Evolutionary conservation across 2,797 vertebrate species (phyloP), one percentile per base, ranked within the genome.

Genomic region (Aplochiton taeniatus): DNA sequence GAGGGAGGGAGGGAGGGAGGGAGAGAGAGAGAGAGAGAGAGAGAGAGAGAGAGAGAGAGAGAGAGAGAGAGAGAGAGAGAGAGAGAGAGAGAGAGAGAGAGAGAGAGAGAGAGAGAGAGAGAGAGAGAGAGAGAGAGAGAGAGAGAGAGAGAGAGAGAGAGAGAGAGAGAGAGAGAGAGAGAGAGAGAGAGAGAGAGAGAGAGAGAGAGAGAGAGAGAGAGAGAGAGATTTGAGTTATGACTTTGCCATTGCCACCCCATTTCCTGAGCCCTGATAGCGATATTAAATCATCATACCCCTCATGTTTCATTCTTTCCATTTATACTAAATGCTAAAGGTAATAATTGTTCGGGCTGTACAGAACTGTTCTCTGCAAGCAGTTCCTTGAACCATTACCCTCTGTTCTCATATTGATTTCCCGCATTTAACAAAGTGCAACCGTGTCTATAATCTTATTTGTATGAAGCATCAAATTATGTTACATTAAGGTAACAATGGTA

Each of bases 331-430:
- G 65, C 73, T 75, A 62, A 81, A 81, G 70, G 64, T 48, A 58
- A 70, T 77, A 31, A 2, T 31, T 31, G 63, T 46, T 12, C 56
- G 17, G 18, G 69, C 65, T 52, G 47, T 65, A 61, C 58, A 53
- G 50, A 78, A 71, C 41, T 53, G 60, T 69, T 45, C 65, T 66
- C 56, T 65, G 62, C 74, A 76, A 77, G 70, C 67, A 70, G 50
- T 73, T 78, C 50, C 66, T 63, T 69, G 68, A 78, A 76, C 70
- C 67, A 75, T 84, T 77, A 78, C 69, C 44, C 41, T 62, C 47
- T 9, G 11, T 63, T 60, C 61, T 56, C 56, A 66, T 73, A 83
- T 83, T 63, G 73, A 79, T 78, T 71, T 68, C 19, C 45, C 65
- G 47, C 57, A 61, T 79, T 74, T 69, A 81, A 72, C 74, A 77